Evolutionary conservation across 2,797 vertebrate species (phyloP).

Genomic region (Bothrops alternatus): DNA sequence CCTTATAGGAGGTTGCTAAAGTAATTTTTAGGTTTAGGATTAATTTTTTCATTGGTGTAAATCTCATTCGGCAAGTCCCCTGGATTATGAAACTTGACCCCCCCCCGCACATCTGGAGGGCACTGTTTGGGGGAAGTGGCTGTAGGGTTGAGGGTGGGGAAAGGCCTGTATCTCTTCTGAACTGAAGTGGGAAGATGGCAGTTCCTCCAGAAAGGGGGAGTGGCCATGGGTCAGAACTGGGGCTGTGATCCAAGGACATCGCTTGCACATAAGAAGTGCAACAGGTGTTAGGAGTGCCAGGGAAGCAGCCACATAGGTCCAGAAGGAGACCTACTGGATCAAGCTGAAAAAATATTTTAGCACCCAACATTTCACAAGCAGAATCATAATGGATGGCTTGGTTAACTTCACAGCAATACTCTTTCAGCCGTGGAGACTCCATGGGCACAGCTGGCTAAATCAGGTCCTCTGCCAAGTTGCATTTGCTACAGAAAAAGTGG

Average conservation of each 20-base stretch:
- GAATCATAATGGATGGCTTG: not conserved
- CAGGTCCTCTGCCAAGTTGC: not conserved
- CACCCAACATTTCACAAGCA: not conserved
- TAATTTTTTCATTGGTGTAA: conserved; percentile 39
- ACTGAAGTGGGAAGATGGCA: conserved; percentile 35
- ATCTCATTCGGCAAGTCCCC: not conserved
- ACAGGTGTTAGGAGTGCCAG: not conserved
- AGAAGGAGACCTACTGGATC: not conserved
- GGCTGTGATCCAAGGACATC: not conserved
- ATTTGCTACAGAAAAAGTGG: not conserved
- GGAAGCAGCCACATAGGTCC: not conserved
- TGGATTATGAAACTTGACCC: not conserved
- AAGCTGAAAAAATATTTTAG: not conserved
- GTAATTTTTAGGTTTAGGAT: conserved; percentile 31
- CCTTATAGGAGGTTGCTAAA: too few relatives aligned
- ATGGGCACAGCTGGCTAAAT: not conserved
- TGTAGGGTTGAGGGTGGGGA: conserved; percentile 28
- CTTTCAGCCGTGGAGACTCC: not conserved
- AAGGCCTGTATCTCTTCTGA: conserved; percentile 35
- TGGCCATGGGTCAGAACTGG: not conserved
- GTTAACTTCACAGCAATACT: not conserved
- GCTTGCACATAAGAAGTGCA: not conserved
- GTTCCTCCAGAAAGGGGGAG: not conserved
- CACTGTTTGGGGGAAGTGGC: not conserved
- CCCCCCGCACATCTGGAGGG: not conserved